Conservation (phyloP, 1,140 invertebrate species). For the Caligus rogercresseyi region DNA sequence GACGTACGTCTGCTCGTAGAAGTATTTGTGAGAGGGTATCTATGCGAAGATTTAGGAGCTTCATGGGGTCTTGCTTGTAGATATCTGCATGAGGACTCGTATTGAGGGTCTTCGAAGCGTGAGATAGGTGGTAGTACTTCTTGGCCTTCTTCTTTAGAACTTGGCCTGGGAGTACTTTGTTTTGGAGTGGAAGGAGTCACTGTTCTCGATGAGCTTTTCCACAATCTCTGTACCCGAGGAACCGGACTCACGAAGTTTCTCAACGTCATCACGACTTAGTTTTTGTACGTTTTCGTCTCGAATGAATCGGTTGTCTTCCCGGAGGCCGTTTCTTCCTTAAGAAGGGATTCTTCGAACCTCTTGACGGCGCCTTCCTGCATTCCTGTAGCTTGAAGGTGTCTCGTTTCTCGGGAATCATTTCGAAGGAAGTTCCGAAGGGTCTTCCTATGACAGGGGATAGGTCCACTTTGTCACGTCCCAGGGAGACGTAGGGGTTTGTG, state of each 20-base stretch:
- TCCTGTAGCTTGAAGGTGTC: slow-evolving; percentile 31
- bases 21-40: slow-evolving; percentile 74
- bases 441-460: slow-evolving; percentile 48
- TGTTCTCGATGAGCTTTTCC: slow-evolving; percentile 66
- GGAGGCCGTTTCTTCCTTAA: slow-evolving; percentile 38
- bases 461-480: slow-evolving; percentile 52
- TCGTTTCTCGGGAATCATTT: slow-evolving; percentile 44
- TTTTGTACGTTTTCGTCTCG: slow-evolving; percentile 68
- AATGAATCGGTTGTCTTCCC: slow-evolving; percentile 62
- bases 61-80: slow-evolving; percentile 49
- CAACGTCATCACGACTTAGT: slow-evolving; percentile 60
- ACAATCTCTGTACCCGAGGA: slow-evolving; percentile 62
- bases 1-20: slow-evolving; percentile 54
- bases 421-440: slow-evolving; percentile 55
- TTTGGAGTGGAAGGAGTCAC: slow-evolving; percentile 48
- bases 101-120: slow-evolving; percentile 52
- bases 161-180: slow-evolving; percentile 85
- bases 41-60: slow-evolving; percentile 53
- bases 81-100: slow-evolving; percentile 55
- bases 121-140: slow-evolving; percentile 64
- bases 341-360: slow-evolving; percentile 30
- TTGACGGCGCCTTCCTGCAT: neutral
- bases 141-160: slow-evolving; percentile 83
- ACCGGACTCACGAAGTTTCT: slow-evolving; percentile 49
- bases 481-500: slow-evolving; percentile 10